Evolutionary conservation across 1,140 invertebrate species (phyloP).

Genomic region (Tigriopus japonicus): DNA sequence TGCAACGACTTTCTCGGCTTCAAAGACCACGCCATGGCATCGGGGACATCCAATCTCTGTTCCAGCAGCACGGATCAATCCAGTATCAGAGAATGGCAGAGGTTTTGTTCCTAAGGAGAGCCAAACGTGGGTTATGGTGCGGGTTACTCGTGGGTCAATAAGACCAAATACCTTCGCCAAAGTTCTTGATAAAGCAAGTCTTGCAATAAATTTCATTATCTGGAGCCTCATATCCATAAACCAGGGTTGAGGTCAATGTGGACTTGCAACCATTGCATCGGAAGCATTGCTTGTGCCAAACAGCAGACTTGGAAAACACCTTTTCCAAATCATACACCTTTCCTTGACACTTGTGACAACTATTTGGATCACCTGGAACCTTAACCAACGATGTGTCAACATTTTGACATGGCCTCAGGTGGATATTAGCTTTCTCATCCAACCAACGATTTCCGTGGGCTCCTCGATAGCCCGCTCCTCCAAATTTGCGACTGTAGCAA

Average conservation of each 20-base stretch:
- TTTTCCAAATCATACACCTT: conserved; percentile 2
- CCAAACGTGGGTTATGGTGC: neutral
- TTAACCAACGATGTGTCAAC: neutral
- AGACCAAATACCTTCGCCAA: conserved; percentile 5
- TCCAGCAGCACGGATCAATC: neutral
- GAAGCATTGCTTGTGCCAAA: conserved; percentile 5
- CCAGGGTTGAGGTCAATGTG: neutral
- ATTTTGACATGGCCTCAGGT: neutral
- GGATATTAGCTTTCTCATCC: neutral
- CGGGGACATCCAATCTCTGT: neutral
- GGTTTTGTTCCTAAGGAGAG: neutral
- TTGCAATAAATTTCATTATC: conserved; percentile 3
- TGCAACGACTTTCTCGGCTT: conserved; percentile 68
- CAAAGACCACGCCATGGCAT: conserved; percentile 44
- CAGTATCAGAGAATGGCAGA: neutral
- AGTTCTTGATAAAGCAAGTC: neutral
- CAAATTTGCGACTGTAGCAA: neutral
- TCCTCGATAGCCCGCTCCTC: neutral
- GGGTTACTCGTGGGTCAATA: neutral
- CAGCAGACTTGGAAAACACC: neutral
- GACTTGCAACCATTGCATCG: neutral
- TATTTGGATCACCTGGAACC: neutral
- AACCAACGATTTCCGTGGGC: neutral
- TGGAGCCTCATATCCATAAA: neutral
- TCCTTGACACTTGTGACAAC: neutral